Evolutionary conservation across 2,113 vertebrate genomes (phyloP).

Genomic region (Eulemur rufifrons): DNA sequence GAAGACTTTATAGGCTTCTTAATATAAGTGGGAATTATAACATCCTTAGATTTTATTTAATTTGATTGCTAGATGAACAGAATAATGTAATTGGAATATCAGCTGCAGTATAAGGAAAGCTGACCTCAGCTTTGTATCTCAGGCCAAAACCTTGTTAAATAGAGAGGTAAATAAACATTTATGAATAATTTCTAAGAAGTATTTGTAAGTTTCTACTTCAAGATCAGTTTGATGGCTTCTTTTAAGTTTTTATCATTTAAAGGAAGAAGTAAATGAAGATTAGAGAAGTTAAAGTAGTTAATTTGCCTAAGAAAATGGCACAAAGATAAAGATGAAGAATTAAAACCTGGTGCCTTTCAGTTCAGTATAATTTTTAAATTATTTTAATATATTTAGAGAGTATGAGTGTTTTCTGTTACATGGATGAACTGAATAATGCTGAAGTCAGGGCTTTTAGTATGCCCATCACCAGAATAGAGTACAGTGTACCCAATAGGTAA

Average conservation of each 20-base stretch:
- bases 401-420: too few relatives aligned
- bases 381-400: too few relatives aligned
- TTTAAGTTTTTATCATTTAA: conserved; percentile 9
- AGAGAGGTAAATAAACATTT: not conserved
- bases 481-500: too few relatives aligned
- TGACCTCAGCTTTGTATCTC: not conserved
- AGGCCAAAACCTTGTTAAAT: not conserved
- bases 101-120: not conserved
- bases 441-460: too few relatives aligned
- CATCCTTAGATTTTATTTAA: not conserved
- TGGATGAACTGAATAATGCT: too few relatives aligned
- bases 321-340: not conserved
- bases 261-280: not conserved
- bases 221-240: not conserved
- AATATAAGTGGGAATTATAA: not conserved
- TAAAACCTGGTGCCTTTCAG: not conserved
- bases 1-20: not conserved
- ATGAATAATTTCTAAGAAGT: not conserved
- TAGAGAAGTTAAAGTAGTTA: not conserved
- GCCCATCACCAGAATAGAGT: too few relatives aligned
- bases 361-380: not conserved
- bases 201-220: not conserved
- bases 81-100: not conserved
- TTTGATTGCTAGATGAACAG: not conserved
- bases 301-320: not conserved